phyloP scores from a whole-genome alignment of 2,888 invertebrate genomes.

The Amblyjoppa fuscipennis region DNA sequence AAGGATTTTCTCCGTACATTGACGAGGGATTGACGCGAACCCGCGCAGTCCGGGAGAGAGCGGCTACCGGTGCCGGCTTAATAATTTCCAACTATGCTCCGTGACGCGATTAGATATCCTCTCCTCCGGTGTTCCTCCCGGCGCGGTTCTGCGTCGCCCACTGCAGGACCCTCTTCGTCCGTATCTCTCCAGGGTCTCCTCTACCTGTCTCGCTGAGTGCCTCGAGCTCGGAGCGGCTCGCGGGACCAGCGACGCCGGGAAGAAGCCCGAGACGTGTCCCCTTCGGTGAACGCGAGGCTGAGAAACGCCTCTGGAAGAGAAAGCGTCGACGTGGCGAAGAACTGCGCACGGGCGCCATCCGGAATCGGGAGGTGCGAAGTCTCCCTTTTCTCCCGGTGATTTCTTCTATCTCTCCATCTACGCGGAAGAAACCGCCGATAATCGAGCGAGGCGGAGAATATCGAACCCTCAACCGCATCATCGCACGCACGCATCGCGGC shows the following conservation, averaged over 20 bases:
- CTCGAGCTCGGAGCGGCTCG: background rate
- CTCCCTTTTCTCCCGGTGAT: constrained; percentile 41
- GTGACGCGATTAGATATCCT: constrained; percentile 50
- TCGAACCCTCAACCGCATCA: constrained; percentile 2
- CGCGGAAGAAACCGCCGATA: constrained; percentile 30
- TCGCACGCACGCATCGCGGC: background rate
- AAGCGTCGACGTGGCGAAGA: constrained; percentile 51
- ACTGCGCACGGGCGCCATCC: background rate
- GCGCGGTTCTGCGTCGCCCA: background rate
- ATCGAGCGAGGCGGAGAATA: constrained; percentile 18
- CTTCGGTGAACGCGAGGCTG: background rate
- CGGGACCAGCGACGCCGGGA: background rate
- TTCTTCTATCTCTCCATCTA: constrained; percentile 33
- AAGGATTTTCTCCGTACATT: constrained; percentile 6
- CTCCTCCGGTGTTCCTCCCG: constrained; percentile 33
- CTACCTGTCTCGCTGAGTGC: constrained; percentile 25
- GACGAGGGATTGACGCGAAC: constrained; percentile 46
- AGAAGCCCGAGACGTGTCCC: constrained; percentile 18
- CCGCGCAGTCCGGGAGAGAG: background rate
- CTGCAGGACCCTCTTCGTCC: background rate
- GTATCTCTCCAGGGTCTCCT: constrained; percentile 28
- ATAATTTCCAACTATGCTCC: constrained; percentile 50
- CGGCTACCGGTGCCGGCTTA: constrained; percentile 38
- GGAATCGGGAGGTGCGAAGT: constrained; percentile 46
- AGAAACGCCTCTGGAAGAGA: constrained; percentile 49